Base-by-base conservation (phyloP, 23 tunicate genomes). In the Halocynthia roretzi region DNA sequence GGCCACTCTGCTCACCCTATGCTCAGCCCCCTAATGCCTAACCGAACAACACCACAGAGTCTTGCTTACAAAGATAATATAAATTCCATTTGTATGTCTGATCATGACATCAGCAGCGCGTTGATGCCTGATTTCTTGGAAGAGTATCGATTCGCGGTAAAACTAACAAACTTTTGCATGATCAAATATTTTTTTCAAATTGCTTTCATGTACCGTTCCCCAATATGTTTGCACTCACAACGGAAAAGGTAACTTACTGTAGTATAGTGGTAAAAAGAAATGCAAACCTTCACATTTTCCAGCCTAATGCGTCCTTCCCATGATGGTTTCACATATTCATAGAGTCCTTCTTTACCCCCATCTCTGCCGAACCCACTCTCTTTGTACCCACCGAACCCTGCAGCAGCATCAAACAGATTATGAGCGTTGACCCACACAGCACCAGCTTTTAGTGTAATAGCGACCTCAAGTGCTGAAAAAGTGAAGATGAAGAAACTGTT, bases 281-380 rank as follows among this genome's bases (percentile, higher is more conserved):
- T n/a, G 52, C 63, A 19, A 44, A 77, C 87, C 78, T 87, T 87
- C 6, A 54, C 40, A 54, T 21, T 40, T 17, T 68, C 57, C 5
- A 75, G 82, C 61, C 71, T 70, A 20, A 83, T 76, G 48, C 77
- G 62, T 10, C 63, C 68, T 61, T 93, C 88, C 93, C 98, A 91
- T 5, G 22, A 12, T 10, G 93, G 93, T 56, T 82, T 83, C 48
- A 86, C 98, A 62, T 93, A 93, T 68, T 93, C 98, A 67, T 53
- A 93, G 76, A 93, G 76, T 15, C 98, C 98, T 80, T 93, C 98
- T 58, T 93, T 93, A 20, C 98, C 98, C 19, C 98, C 98, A 77
- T 93, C 98, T 61, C 98, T 58, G 8, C 98, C 98, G 71, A 83
- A 93, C 19, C 98, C 98, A 80, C 88, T 82, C 60, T 93, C 98